phyloP scores from a whole-genome alignment of 2,113 vertebrate species.

The Anguilla rostrata region DNA sequence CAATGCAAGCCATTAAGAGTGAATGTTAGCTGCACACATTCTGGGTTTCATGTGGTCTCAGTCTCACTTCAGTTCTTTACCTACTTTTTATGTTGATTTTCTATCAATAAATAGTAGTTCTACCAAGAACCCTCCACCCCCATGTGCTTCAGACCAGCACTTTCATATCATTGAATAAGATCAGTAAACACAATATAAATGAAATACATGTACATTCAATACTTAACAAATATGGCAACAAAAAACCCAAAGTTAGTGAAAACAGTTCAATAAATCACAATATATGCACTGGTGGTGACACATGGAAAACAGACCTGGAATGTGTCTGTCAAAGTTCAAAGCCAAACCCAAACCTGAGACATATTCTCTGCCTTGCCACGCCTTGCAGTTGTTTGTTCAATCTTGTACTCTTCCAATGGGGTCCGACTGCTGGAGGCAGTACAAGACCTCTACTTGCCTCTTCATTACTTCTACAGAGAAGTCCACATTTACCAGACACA shows the following conservation, averaged over 20 bases:
- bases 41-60: no score
- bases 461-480: not conserved
- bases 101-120: no score
- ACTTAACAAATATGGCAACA: not conserved
- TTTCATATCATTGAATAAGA: no score
- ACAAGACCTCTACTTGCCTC: not conserved
- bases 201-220: not conserved
- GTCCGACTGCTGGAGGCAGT: not conserved
- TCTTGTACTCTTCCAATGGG: not conserved
- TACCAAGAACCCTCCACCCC: no score
- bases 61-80: no score
- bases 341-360: not conserved
- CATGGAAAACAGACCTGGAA: slow-evolving; percentile 13
- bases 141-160: no score
- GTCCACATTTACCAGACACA: no score
- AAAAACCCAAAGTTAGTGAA: not conserved
- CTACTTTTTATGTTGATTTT: no score
- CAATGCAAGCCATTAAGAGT: no score
- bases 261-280: not conserved
- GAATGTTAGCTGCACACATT: no score
- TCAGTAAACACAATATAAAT: not conserved
- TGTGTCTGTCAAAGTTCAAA: slow-evolving; percentile 7
- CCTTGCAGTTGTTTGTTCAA: not conserved
- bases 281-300: not conserved
- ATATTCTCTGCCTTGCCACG: not conserved